Evolutionary conservation across 1,140 invertebrate species (phyloP), one percentile per base, ranked within the genome.

Genomic region (Varroa destructor): DNA sequence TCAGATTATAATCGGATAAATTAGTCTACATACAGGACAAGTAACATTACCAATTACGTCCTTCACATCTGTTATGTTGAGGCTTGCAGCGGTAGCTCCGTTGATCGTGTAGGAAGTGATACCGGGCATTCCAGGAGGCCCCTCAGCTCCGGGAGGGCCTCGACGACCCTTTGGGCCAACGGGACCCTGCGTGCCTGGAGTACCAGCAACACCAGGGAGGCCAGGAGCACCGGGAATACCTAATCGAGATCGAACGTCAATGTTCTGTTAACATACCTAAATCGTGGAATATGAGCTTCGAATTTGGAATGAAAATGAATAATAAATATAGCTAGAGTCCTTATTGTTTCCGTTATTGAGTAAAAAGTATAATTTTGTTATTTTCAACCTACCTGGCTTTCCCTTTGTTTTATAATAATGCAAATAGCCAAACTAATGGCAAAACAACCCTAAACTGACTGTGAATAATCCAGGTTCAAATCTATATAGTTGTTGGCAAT

Each of bases 111-210:
- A 67, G 12, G 61, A 67, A 2, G 61, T 70, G 10, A 75, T 71
- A 6, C 77, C 78, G 10, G 76, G 56, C 2, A 73, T 25, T 72
- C 78, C 78, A 14, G 70, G 14, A 8, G 73, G 72, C 61, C 78
- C 78, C 57, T 74, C 58, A 25, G 71, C 58, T 55, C 78, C 78
- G 55, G 76, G 76, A 1, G 75, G 74, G 55, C 78, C 78, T 56
- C 72, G 1, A 1, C 72, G 70, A 6, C 78, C 78, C 2, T 70
- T 67, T 12, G 71, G 56, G 57, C 78, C 78, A 6, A 75, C 64
- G 36, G 36, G 12, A 36, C 78, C 78, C 73, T 75, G 73, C 51
- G 76, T 67, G 46, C 78, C 78, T 55, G 76, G 43, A 6, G 73
- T 61, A 37, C 78, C 78, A 76, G 78, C 71, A 58, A 70, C 55